Base-by-base conservation (phyloP, 1,140 invertebrate species). In the Sycophaga agraensis region DNA sequence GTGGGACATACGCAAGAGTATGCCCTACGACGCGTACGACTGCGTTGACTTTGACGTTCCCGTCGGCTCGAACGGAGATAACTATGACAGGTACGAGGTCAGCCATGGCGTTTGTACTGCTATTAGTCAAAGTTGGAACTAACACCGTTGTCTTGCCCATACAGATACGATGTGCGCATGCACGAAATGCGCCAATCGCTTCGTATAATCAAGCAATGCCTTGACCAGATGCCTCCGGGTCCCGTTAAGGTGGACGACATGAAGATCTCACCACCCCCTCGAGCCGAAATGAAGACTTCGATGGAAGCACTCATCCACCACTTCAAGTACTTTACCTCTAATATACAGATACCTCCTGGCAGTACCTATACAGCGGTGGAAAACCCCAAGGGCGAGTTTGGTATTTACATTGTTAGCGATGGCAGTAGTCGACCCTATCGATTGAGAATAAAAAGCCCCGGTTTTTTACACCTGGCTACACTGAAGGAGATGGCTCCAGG, bases 301-400 rank as follows among this genome's bases (percentile, higher is more conserved):
- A 99, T 99, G 97, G 97, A 99, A 77, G 92, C 97, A 0, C 79
- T 99, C 35, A 99, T 99, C 76, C 97, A 99, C 81, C 97, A 99
- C 77, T 99, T 99, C 80, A 99, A 99, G 80, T 81, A 99, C 43
- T 99, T 93, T 80, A 94, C 94, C 4, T 95, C 99, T 81, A 97
- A 97, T 0, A 98, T 91, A 79, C 90, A 92, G 75, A 97, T 99
- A 31, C 97, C 97, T 1, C 92, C 97, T n/a, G 97, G 97, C 14
- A 79, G 89, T 1, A 96, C 94, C 1, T 99, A 99, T 78, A 97
- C 96, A 1, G 93, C 94, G 2, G 89, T 98, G 60, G 97, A 99
- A 80, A 95, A 96, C 5, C 97, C 97, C 3, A 99, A 98, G 79
- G 92, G 97, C 45, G 97, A 99, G 84, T 98, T 99, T 83, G 97